These are phyloP conservation scores for Gopherus flavomarginatus DNA, from an alignment of 2,113 vertebrate genomes.

Conservation along the genomic window DNA sequence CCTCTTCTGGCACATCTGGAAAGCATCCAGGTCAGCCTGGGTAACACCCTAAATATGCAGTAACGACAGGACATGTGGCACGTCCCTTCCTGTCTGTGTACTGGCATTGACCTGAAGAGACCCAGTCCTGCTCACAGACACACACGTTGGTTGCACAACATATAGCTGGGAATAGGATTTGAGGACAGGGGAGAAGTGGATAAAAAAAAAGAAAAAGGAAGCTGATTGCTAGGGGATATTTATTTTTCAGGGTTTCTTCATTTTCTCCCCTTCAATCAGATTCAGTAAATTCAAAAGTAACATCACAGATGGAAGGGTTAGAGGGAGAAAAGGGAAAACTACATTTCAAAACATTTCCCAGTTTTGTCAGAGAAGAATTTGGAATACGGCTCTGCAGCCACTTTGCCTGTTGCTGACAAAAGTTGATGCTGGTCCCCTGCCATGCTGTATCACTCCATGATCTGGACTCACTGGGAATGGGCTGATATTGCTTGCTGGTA, in stretches of 20 bases:
- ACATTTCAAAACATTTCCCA: not conserved
- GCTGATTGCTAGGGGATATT: not conserved
- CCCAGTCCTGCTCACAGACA: not conserved
- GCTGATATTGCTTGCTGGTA: slow-evolving; percentile 21
- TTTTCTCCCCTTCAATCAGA: not conserved
- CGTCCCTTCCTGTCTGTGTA: not conserved
- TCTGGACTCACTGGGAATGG: not conserved
- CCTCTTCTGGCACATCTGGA: not conserved
- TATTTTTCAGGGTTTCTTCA: not conserved
- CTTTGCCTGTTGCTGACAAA: not conserved
- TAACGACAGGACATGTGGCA: not conserved
- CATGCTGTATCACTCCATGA: not conserved
- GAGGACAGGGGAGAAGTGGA: fast-evolving
- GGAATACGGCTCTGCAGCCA: not conserved
- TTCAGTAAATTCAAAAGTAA: not conserved
- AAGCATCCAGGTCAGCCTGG: not conserved
- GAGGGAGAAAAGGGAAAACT: not conserved
- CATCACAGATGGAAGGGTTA: not conserved
- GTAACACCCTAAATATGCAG: not conserved
- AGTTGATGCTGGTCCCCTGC: fast-evolving
- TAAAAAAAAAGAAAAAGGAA: not conserved
- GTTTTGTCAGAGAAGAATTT: not conserved
- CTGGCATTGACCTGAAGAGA: not conserved
- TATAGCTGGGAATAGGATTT: not conserved
- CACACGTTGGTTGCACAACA: not conserved